Base-by-base conservation (phyloP, 2,888 invertebrate species). In the Romanomermis culicivorax region DNA sequence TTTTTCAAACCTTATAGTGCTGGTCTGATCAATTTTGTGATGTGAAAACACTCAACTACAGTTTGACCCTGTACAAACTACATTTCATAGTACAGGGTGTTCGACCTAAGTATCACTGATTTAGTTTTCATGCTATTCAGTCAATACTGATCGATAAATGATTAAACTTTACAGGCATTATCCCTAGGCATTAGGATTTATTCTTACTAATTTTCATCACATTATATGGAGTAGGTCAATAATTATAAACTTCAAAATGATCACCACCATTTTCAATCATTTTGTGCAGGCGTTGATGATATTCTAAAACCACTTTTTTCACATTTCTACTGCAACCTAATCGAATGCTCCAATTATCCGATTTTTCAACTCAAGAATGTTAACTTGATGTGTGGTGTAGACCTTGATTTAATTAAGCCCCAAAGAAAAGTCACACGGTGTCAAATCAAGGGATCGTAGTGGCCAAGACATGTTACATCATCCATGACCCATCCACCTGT, bases 401-500 rank as follows among this genome's bases (percentile, higher is more conserved):
- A 11, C 36, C 17, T 45, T n/a, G 45, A 53, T 17, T 23, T 53
- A 20, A 51, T 51, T 11, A 51, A 29, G 14, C 45, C 45, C 23
- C 45, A 45, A 45, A 45, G 45, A 23, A 45, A 45, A 45, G 23
- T n/a, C 36, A n/a, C 57, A 60, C 2, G 59, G 2, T 50, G 57
- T 17, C 57, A 29, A 26, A 58, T 60, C 57, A n/a, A 23, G 45
- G 11, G 45, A 23, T n/a, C 45, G 23, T 11, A 23, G 20, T 51
- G 51, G 20, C 24, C 17, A 11, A 23, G 17, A 29, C 14, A 29
- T 23, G 17, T 17, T 23, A 20, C 51, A 17, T 7, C 29, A 36
- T 36, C n/a, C 36, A 36, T 17, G 51, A 20, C 51, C 51, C 45
- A 45, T 45, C 45, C 45, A 45, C 45, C 45, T 45, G 45, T 45